Base-by-base conservation (phyloP, 1,140 invertebrate genomes). In the Panulirus ornatus region DNA sequence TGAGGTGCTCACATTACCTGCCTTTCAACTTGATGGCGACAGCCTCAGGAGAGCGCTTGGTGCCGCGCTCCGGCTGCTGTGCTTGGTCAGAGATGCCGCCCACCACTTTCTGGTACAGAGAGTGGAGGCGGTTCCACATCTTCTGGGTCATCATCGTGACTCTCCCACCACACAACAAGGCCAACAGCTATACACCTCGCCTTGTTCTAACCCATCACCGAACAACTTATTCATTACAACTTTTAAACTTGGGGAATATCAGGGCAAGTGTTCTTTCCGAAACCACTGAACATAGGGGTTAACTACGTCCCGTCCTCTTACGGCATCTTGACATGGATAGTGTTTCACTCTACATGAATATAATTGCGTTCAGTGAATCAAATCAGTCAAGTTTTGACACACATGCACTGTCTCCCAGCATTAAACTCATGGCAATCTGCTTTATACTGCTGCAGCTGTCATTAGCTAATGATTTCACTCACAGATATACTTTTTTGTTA, bases 81-180 rank as follows among this genome's bases (percentile, higher is more conserved):
- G 40, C 44, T 54, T 76, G 73, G 38, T 87, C 84, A 30, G 73
- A 58, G 47, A 78, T 51, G 11, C 84, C 84, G 27, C 84, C 47
- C 36, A 87, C 84, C 73, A 87, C 75, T 36, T 87, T 87, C 51
- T 87, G 70, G 47, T 87, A 87, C 54, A 87, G n/a, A 78, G 84
- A 63, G 75, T 87, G 84, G 6, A 87, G 73, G 75, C 84, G 84
- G 75, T 54, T 87, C 84, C 84, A 87, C 84, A 87, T 87, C 73
- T 66, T 87, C 27, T 87, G 73, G 51, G 73, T 87, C 84, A 87
- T 87, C 84, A 87, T 87, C 19, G 16, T 84, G 82, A 36, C 82
- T 58, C 58, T 54, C n/a, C 79, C 51, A n/a, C 14, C 54, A 34
- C 47, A 27, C 58, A 34, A 1, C 36, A 40, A n/a, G 66, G 40